Conservation (phyloP, 37 sponge, comb jelly and placozoan genomes). For the Axinella damicornis region DNA sequence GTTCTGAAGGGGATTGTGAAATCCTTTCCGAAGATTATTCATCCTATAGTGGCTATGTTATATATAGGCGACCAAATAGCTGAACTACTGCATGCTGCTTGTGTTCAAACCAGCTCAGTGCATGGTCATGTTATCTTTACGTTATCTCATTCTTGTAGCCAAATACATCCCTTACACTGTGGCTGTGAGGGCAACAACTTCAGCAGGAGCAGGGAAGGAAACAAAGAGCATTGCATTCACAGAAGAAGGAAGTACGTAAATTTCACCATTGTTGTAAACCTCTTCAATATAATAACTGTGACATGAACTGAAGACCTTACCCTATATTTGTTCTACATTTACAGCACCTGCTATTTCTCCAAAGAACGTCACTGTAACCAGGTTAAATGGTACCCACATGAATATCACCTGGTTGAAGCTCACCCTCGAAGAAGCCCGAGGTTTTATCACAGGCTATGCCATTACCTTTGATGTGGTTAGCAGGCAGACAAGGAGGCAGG, state of each 20-base stretch:
- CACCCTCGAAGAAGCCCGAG: background rate
- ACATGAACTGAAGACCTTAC: too few relatives aligned
- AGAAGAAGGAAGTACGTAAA: constrained; percentile 33
- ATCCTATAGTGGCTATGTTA: too few relatives aligned
- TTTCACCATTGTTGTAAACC: too few relatives aligned
- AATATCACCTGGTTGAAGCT: constrained; percentile 17
- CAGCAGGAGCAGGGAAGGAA: constrained; percentile 8
- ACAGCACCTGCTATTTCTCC: constrained; percentile 17
- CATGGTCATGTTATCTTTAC: too few relatives aligned
- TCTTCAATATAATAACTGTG: too few relatives aligned
- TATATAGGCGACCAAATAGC: too few relatives aligned
- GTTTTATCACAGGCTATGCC: too few relatives aligned
- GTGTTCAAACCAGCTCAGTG: too few relatives aligned
- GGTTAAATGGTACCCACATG: constrained; percentile 29
- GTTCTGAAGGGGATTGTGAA: too few relatives aligned
- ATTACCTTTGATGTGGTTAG: background rate
- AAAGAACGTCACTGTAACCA: background rate
- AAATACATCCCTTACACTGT: constrained; percentile 34
- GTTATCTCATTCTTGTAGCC: background rate
- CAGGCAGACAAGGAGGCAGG: background rate
- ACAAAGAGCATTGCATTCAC: constrained; percentile 8
- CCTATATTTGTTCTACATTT: too few relatives aligned
- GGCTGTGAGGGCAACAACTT: constrained; percentile 26
- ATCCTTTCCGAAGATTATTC: too few relatives aligned
- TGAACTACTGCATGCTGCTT: too few relatives aligned